Percentiles rank a stretch among this genome's conserved stretches.
Evolutionary conservation across 2,888 invertebrate genomes (phyloP).

Genomic region (Chymomyza procnemis): DNA sequence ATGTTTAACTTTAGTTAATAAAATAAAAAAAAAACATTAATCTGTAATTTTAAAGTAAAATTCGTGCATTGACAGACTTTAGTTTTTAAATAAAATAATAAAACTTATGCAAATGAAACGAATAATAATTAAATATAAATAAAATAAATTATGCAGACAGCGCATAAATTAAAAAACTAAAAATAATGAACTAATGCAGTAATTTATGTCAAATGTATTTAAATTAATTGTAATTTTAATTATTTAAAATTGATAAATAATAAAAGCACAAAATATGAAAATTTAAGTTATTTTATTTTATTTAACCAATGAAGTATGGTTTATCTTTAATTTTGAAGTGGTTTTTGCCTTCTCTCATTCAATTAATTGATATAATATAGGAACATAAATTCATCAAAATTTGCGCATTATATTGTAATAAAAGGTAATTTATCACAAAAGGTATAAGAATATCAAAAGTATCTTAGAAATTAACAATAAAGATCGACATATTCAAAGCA

Average conservation of each 20-base stretch:
- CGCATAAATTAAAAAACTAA: conserved; percentile 17
- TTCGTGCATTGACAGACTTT: conserved; percentile 53
- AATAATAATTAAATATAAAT: conserved; percentile 20
- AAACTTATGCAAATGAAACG: background rate
- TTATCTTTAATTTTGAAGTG: too few relatives aligned
- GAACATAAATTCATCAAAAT: too few relatives aligned
- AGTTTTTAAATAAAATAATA: conserved; percentile 34
- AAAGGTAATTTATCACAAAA: too few relatives aligned
- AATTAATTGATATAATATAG: too few relatives aligned
- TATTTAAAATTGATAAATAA: conserved; percentile 69
- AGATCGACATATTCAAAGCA: too few relatives aligned
- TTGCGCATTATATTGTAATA: too few relatives aligned
- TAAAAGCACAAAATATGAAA: conserved; percentile 48
- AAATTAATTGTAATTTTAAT: conserved; percentile 71
- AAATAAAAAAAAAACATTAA: conserved; percentile 2
- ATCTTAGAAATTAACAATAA: too few relatives aligned
- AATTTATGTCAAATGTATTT: conserved; percentile 66
- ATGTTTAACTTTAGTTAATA: conserved; percentile 53
- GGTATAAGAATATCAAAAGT: too few relatives aligned
- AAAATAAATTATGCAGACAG: conserved; percentile 17
- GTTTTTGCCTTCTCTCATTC: too few relatives aligned
- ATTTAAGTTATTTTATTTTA: too few relatives aligned
- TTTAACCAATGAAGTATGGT: too few relatives aligned
- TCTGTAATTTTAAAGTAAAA: conserved; percentile 36
- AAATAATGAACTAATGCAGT: conserved; percentile 49